These are phyloP conservation scores for Rattus norvegicus DNA, from an alignment of 2,113 vertebrate genomes.

Conservation along the genomic window GRCr8 NC_086033.1:100887001-100887500, in stretches of 20 bases:
- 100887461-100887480: not conserved
- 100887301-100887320: not conserved
- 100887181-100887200: too few species aligned
- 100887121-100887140: too few species aligned
- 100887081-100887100: constrained; percentile 76
- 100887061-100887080: constrained; percentile 70
- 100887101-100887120: too few species aligned
- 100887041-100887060: constrained; percentile 77
- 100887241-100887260: constrained; percentile 51
- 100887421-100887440: not conserved
- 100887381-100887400: not conserved
- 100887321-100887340: not conserved
- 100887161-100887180: too few species aligned
- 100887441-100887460: not conserved
- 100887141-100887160: too few species aligned
- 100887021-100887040: constrained; percentile 75
- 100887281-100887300: constrained; percentile 55
- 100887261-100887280: constrained; percentile 54
- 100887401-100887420: constrained; percentile 8
- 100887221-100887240: constrained; percentile 68
- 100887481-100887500: not conserved
- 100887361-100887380: constrained; percentile 12
- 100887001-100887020: constrained; percentile 72
- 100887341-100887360: not conserved
- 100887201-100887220: too few species aligned